phyloP scores from a whole-genome alignment of 2,888 invertebrate species.

The Agrochola litura region DNA sequence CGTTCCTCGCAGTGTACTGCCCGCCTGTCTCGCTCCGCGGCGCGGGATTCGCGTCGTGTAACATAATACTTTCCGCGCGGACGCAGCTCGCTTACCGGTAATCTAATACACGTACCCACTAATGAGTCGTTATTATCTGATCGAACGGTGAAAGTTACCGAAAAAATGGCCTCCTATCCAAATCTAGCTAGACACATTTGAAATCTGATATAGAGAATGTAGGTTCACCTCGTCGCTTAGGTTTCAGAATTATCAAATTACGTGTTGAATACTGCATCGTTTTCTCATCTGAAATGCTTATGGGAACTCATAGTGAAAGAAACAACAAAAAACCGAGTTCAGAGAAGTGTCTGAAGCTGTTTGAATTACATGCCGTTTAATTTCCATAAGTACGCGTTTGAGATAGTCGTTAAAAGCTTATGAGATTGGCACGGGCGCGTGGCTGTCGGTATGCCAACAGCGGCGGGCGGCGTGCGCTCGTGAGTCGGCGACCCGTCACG shows the following conservation, averaged over 20 bases:
- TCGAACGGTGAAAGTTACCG: slow-evolving; percentile 60
- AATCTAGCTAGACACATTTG: slow-evolving; percentile 36
- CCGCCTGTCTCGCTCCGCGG: slow-evolving; percentile 12
- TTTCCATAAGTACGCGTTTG: slow-evolving; percentile 50
- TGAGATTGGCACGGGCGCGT: slow-evolving; percentile 31
- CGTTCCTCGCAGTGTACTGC: not conserved
- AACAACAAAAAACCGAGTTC: slow-evolving; percentile 26
- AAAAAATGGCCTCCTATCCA: slow-evolving; percentile 38
- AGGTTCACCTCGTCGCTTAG: slow-evolving; percentile 22
- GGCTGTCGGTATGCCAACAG: slow-evolving; percentile 30
- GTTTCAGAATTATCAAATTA: slow-evolving; percentile 32
- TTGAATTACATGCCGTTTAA: slow-evolving; percentile 39
- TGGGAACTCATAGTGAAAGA: not conserved
- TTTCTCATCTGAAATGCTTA: slow-evolving; percentile 18
- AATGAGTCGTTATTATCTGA: slow-evolving; percentile 49
- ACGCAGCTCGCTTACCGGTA: slow-evolving; percentile 55
- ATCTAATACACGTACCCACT: slow-evolving; percentile 46
- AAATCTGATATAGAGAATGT: slow-evolving; percentile 46
- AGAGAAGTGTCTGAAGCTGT: slow-evolving; percentile 18
- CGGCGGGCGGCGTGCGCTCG: not conserved
- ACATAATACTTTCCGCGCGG: slow-evolving; percentile 63
- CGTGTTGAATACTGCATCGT: slow-evolving; percentile 8
- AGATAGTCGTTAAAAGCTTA: slow-evolving; percentile 45
- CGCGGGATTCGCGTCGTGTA: slow-evolving; percentile 35
- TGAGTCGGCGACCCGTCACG: not conserved